Percentiles rank a stretch among this genome's conserved stretches.
Conservation (phyloP, 1,140 invertebrate species). For the Heterodera schachtii region DNA sequence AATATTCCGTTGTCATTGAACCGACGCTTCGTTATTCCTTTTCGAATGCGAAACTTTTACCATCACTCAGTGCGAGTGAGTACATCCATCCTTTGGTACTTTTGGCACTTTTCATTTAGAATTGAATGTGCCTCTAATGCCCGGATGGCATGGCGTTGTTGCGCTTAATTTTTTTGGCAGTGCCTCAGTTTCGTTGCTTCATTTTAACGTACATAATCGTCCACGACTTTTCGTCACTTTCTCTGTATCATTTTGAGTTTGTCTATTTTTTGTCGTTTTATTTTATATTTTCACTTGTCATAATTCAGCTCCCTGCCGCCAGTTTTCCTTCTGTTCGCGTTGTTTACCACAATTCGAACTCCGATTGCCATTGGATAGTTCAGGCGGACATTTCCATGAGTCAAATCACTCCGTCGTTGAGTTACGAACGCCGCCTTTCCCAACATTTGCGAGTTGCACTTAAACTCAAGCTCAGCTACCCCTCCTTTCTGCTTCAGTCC, state of each 20-base stretch:
- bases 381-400: conserved; percentile 1
- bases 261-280: conserved; percentile 5
- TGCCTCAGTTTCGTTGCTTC: background rate
- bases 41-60: background rate
- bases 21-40: background rate
- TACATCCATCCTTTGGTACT: background rate
- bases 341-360: conserved; percentile 48
- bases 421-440: conserved; percentile 52
- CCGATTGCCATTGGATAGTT: conserved; percentile 19
- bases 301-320: conserved; percentile 14
- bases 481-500: conserved; percentile 46
- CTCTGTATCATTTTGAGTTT: background rate
- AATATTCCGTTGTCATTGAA: background rate
- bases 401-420: conserved; percentile 53
- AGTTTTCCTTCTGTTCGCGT: conserved; percentile 33
- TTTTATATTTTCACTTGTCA: conserved; percentile 12
- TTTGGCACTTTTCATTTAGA: background rate
- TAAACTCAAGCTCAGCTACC: conserved; percentile 47
- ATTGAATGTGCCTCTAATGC: conserved; percentile 29
- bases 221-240: conserved; percentile 56
- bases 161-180: conserved; percentile 33
- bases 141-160: conserved; percentile 54
- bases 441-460: conserved; percentile 49
- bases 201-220: conserved; percentile 41
- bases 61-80: background rate